phyloP scores from a whole-genome alignment of 2,888 invertebrate genomes.

The Eurytoma californica region DNA sequence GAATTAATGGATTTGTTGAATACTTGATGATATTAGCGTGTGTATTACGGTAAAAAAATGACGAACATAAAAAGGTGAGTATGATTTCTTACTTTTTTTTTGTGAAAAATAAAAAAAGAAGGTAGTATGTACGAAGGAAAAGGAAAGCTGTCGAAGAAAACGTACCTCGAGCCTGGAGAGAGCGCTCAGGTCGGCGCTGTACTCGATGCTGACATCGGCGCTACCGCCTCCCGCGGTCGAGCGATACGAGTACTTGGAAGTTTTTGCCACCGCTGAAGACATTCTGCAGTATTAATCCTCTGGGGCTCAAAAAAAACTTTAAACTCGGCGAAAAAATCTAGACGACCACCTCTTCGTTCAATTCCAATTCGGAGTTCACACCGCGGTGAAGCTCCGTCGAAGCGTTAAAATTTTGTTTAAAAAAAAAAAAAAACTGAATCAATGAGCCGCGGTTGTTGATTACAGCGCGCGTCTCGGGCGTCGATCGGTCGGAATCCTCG shows the following conservation, averaged over 20 bases:
- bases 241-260: slow-evolving; percentile 94
- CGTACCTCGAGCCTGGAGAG: slow-evolving; percentile 96
- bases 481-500: slow-evolving; percentile 36
- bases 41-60: too few relatives aligned
- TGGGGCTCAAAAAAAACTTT: too few relatives aligned
- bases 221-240: slow-evolving; percentile 85
- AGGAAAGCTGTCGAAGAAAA: slow-evolving; percentile 39
- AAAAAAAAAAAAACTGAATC: slow-evolving; percentile 8
- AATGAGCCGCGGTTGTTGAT: neutral
- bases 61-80: neutral
- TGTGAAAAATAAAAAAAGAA: slow-evolving; percentile 8
- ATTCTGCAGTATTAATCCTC: slow-evolving; percentile 6
- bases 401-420: neutral
- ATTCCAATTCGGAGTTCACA: neutral
- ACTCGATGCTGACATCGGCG: slow-evolving; percentile 96
- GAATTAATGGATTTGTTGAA: too few relatives aligned
- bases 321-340: too few relatives aligned
- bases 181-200: slow-evolving; percentile 94
- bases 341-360: slow-evolving; percentile 2
- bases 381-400: slow-evolving; percentile 23
- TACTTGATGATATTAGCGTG: too few relatives aligned
- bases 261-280: slow-evolving; percentile 79
- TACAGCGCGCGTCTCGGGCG: slow-evolving; percentile 32
- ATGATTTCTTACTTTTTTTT: neutral
- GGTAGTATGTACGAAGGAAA: neutral